Evolutionary conservation across 2,797 vertebrate genomes (phyloP), one percentile per base, ranked within the genome.

Genomic region (Chloroceryle amazona): DNA sequence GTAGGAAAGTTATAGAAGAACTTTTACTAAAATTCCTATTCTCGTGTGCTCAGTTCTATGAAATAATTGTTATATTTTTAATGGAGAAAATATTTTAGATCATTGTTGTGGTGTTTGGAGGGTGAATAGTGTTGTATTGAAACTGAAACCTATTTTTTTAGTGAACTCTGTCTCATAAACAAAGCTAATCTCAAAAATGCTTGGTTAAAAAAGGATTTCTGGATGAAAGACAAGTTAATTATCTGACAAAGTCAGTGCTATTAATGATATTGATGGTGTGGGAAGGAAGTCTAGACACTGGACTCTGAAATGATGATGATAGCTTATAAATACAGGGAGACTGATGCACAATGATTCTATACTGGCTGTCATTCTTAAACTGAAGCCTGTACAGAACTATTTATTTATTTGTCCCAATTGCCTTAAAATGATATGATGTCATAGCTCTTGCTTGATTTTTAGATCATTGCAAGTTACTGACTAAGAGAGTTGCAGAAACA

Each of bases 401-500:
- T 51, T 90, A 26, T 70, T 60, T 88, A 28, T 72, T 86, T 73
- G 13, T 83, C 35, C 10, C 23, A 47, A 52, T 22, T 93, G 58
- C 42, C 55, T 60, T 80, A 7, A 51, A 37, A 26, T 4, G 58
- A 21, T 68, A 41, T 41, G 39, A 15, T 81, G 23, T 61, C 78
- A 58, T 0, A 51, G 33, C 21, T 72, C 29, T 84, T 90, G 39
- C 11, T 67, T 83, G 29, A 51, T 33, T 81, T 62, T 37, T 98
- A 99, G 99, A 98, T 96, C 93, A 94, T 66, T 98, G 96, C 81
- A 98, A 97, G 93, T 97, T 99, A 25, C 81, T 99, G 80, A 99
- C 99, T 15, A 99, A 98, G 96, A 99, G 98, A 81, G 99, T 99
- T 90, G 98, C 98, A 20, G 99, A 99, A 96, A 99, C 99, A 0